phyloP scores from a whole-genome alignment of 1,140 invertebrate species.

The Pseudomyrmex cubaensis region DNA sequence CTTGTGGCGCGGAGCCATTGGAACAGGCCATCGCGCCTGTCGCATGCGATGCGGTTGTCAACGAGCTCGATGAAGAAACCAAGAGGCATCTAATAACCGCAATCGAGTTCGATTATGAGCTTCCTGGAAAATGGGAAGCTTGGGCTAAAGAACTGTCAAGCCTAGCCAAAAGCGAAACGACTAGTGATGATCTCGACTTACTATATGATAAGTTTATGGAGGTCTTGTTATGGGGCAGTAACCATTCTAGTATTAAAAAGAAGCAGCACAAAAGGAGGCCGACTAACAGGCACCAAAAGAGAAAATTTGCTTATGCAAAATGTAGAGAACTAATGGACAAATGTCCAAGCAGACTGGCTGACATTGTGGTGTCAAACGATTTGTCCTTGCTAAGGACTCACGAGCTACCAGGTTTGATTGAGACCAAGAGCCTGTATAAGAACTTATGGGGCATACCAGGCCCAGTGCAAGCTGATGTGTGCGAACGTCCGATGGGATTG shows the following conservation, averaged over 20 bases:
- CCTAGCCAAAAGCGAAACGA: neutral
- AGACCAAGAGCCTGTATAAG: neutral
- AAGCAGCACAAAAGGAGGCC: neutral
- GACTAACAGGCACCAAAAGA: neutral
- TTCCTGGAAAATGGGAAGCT: neutral
- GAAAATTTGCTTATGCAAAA: constrained; percentile 3
- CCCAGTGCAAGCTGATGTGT: neutral
- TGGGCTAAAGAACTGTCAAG: no score
- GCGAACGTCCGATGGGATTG: neutral
- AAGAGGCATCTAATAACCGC: neutral
- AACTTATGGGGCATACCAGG: constrained; percentile 15
- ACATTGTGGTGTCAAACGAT: constrained; percentile 4
- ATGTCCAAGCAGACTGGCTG: constrained; percentile 45
- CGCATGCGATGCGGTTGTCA: neutral
- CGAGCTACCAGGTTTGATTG: neutral
- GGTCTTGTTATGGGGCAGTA: no score
- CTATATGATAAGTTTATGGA: neutral
- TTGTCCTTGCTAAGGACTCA: neutral
- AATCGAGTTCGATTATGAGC: neutral
- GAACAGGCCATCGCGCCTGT: no score
- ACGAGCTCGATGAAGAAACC: no score
- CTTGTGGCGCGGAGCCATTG: no score
- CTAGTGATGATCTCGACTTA: fast-evolving
- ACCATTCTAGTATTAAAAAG: neutral
- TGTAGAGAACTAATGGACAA: constrained; percentile 40